Conservation (phyloP, 2,888 invertebrate genomes). For the Nephrotoma flavescens region DNA sequence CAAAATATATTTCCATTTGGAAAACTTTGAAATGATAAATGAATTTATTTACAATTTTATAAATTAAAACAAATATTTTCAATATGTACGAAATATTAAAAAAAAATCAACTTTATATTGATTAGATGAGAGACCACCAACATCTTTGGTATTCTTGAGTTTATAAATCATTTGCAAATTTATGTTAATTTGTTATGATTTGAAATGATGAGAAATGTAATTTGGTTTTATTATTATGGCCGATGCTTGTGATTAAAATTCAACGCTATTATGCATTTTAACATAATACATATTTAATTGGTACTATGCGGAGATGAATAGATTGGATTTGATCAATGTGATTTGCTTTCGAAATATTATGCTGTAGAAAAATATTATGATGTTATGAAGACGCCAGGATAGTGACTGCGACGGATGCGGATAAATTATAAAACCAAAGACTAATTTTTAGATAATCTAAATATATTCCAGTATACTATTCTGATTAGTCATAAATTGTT, state of each 20-base stretch:
- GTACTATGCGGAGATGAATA: background rate
- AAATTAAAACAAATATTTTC: background rate
- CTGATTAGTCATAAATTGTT: background rate
- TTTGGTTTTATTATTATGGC: background rate
- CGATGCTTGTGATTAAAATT: background rate
- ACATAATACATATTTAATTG: background rate
- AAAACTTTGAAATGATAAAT: background rate
- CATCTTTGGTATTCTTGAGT: background rate
- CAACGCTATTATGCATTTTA: background rate
- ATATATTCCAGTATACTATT: background rate
- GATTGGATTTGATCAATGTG: background rate
- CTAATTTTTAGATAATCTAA: background rate
- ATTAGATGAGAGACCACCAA: background rate
- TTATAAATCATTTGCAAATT: background rate
- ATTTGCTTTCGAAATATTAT: background rate
- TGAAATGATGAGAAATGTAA: background rate
- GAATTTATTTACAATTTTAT: background rate
- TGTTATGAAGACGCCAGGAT: background rate
- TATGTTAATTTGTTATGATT: background rate
- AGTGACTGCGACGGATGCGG: background rate
- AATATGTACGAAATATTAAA: background rate
- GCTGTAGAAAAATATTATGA: background rate
- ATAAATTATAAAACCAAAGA: background rate
- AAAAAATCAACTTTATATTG: background rate
- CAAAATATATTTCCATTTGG: background rate